These are phyloP conservation scores for Orchesella flavescens DNA, from an alignment of 2,888 invertebrate species.

Conservation along the genomic window DNA sequence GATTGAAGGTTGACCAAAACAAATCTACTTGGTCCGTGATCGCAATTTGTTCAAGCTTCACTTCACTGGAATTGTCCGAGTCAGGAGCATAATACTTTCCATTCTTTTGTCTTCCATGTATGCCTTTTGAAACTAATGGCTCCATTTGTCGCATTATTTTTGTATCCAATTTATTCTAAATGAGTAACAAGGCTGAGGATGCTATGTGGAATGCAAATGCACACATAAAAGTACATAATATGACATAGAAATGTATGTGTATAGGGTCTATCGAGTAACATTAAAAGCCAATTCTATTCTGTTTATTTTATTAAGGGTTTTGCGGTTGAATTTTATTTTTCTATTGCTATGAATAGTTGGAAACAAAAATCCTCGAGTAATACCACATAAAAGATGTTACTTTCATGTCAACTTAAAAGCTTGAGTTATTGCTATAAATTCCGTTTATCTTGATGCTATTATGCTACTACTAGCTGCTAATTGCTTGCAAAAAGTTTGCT, in stretches of 20 bases:
- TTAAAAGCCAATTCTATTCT: too few species aligned
- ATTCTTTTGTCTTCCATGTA: slow-evolving; percentile 4
- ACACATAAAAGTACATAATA: neutral
- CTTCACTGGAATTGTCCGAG: slow-evolving; percentile 30
- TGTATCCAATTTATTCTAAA: slow-evolving; percentile 50
- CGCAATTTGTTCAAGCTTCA: slow-evolving; percentile 61
- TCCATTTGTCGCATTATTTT: slow-evolving; percentile 60
- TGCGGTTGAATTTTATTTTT: neutral
- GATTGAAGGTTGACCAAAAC: slow-evolving; percentile 62
- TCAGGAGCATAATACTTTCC: slow-evolving; percentile 43
- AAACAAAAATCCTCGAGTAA: too few species aligned
- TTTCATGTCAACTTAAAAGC: too few species aligned
- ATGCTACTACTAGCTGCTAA: neutral
- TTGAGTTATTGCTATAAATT: too few species aligned
- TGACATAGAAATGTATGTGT: too few species aligned
- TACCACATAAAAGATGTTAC: too few species aligned
- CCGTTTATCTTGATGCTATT: too few species aligned
- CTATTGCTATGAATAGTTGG: too few species aligned
- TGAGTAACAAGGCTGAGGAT: slow-evolving; percentile 13
- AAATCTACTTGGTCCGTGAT: slow-evolving; percentile 63
- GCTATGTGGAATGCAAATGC: neutral
- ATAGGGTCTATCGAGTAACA: too few species aligned
- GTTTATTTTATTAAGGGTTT: neutral
- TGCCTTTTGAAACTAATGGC: slow-evolving; percentile 42
- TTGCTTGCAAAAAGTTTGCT: too few species aligned